A percentile compares a stretch with the other conserved stretches of the same genome.
Conservation (phyloP, 1,140 invertebrate genomes). For the Daktulosphaira vitifoliae region DNA sequence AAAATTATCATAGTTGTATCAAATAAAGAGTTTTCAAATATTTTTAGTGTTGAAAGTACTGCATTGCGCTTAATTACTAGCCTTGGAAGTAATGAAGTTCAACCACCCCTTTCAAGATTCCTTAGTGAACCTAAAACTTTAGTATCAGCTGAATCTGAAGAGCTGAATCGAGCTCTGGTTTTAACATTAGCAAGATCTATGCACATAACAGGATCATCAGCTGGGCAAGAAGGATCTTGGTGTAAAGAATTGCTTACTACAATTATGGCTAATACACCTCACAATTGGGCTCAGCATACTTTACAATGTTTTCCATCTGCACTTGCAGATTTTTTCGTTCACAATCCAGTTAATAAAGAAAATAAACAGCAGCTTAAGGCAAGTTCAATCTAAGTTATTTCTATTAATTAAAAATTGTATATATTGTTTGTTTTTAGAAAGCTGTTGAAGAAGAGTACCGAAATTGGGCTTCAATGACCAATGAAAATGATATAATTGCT, state of each 20-base stretch:
- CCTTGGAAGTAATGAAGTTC: conserved; percentile 82
- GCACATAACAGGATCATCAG: conserved; percentile 64
- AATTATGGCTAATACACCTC: conserved; percentile 89
- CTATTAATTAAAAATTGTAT: neutral
- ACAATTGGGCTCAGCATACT: conserved; percentile 88
- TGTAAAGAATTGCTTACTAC: conserved; percentile 81
- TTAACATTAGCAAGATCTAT: conserved; percentile 87
- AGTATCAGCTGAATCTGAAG: conserved; percentile 87
- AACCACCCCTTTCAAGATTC: conserved; percentile 77
- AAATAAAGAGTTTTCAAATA: conserved; percentile 10
- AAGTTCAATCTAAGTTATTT: conserved; percentile 8
- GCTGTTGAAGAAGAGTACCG: conserved; percentile 89
- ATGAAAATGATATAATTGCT: conserved; percentile 90
- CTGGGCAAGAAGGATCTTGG: conserved; percentile 65
- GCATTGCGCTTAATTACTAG: conserved; percentile 63
- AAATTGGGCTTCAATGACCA: conserved; percentile 94
- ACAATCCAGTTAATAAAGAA: conserved; percentile 74
- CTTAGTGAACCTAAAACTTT: conserved; percentile 79
- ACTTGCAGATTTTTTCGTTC: conserved; percentile 75
- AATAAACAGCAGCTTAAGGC: conserved; percentile 80
- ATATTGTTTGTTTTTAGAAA: conserved; percentile 47
- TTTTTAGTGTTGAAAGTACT: conserved; percentile 77
- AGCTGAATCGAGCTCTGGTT: conserved; percentile 83
- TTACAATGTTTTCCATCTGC: conserved; percentile 82
- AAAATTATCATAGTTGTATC: neutral